phyloP scores from a whole-genome alignment of 2,888 invertebrate genomes.

The Craniophora ligustri region DNA sequence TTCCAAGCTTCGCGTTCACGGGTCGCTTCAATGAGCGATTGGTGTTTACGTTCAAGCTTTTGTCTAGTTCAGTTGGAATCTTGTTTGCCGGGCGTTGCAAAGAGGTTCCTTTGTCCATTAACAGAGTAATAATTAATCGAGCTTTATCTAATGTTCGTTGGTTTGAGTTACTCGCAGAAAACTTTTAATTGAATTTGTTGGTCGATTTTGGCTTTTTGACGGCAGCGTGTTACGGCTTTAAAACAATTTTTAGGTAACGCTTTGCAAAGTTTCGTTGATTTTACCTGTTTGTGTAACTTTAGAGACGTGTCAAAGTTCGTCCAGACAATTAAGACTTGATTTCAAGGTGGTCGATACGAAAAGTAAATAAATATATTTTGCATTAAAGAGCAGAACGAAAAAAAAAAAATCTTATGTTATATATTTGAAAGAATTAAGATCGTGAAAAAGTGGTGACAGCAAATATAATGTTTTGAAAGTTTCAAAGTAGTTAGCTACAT shows the following conservation, averaged over 20 bases:
- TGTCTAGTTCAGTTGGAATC: conserved; percentile 79
- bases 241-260: conserved; percentile 75
- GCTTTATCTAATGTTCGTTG: conserved; percentile 79
- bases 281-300: conserved; percentile 59
- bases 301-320: conserved; percentile 40
- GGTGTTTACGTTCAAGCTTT: conserved; percentile 80
- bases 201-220: conserved; percentile 82
- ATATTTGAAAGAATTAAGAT: conserved; percentile 23
- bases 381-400: too few species aligned
- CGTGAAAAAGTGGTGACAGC: conserved; percentile 22
- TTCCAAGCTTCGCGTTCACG: conserved; percentile 67
- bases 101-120: conserved; percentile 82
- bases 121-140: conserved; percentile 83
- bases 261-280: conserved; percentile 64
- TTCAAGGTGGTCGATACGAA: conserved; percentile 12
- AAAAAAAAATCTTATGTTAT: too few species aligned
- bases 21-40: conserved; percentile 81
- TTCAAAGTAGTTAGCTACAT: conserved; percentile 36
- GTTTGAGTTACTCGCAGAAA: conserved; percentile 78
- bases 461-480: conserved; percentile 39
- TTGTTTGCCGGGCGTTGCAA: conserved; percentile 79
- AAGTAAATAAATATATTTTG: too few species aligned
- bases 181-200: conserved; percentile 86
- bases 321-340: conserved; percentile 30
- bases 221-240: conserved; percentile 69